A percentile compares a stretch with the other conserved stretches of the same genome.
Conservation (phyloP, 92 coral and sea anemone genomes). For the Parazoanthus swiftii region DNA sequence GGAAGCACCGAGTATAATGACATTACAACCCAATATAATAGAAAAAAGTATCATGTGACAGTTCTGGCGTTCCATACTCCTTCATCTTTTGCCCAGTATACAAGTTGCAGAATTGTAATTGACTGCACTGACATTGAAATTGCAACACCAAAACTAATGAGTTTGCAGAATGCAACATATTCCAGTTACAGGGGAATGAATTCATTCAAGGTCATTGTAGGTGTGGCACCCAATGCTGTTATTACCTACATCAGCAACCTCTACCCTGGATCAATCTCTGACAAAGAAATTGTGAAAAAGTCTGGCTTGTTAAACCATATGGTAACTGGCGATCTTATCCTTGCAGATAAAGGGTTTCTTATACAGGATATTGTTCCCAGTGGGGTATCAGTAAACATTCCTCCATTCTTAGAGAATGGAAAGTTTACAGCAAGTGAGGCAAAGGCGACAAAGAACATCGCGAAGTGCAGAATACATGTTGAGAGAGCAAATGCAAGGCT, state of each 20-base stretch:
- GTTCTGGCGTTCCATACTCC: too few relatives aligned
- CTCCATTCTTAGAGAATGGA: conserved; percentile 46
- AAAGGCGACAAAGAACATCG: not conserved
- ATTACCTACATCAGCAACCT: conserved; percentile 40
- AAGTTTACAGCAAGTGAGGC: conserved; percentile 62
- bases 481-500: conserved; percentile 29
- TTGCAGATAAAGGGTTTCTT: conserved; percentile 57
- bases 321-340: conserved; percentile 43
- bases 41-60: too few relatives aligned
- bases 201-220: conserved; percentile 51
- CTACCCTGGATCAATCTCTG: conserved; percentile 60
- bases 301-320: conserved; percentile 42
- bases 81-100: conserved; percentile 47
- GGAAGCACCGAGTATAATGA: too few relatives aligned
- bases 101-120: conserved; percentile 42
- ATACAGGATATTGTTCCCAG: conserved; percentile 53
- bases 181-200: conserved; percentile 62
- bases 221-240: conserved; percentile 54
- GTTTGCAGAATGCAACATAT: conserved; percentile 46
- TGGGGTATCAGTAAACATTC: conserved; percentile 56
- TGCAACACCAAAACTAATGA: conserved; percentile 54
- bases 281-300: conserved; percentile 55
- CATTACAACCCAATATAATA: too few relatives aligned
- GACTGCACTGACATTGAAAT: conserved; percentile 30
- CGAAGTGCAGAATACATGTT: too few relatives aligned